Evolutionary conservation across 2,888 invertebrate genomes (phyloP), one percentile per base, ranked within the genome.

Genomic region (Xylophagus ater): DNA sequence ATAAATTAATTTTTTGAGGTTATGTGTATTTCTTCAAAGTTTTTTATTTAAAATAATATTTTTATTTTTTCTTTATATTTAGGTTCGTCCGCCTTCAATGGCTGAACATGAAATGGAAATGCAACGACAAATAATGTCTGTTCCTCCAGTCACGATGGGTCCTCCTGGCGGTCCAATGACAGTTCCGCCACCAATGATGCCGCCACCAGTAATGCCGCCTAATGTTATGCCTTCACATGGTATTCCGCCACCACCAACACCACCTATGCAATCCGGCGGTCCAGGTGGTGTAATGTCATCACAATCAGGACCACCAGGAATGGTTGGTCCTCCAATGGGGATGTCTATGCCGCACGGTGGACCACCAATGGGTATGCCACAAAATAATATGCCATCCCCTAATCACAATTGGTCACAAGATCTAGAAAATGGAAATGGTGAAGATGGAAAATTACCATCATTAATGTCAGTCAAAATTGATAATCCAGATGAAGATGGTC

Each of bases 401-500:
- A 26, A 26, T 13, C 26, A 26, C 26, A 26, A 26, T 5, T 13
- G 10, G 26, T 5, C 26, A 4, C 30, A 30, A 28, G n/a, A 31
- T 2, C 4, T 32, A 2, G 26, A 34, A 15, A 19, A 29, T 3
- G 39, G 52, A 34, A 51, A 48, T 7, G 47, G 51, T n/a, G 50
- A 53, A 6, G 53, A 51, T 40, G 41, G 44, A 4, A 47, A 50
- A 4, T 37, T 37, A 32, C 78, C 77, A 3, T 76, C 74, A 37
- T 59, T 79, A 43, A 57, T 77, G 48, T 74, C 74, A 6, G 68
- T 76, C 60, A 77, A 75, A 55, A 74, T 78, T 44, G 75, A 76
- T 46, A 53, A 52, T 44, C 44, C 34, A 29, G 42, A 47, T 1
- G 45, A 45, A n/a, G 51, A 53, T 30, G 47, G 43, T 0, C 60